These are phyloP conservation scores for Tyrannus savana DNA, from an alignment of 2,113 vertebrate species.

Conservation along the genomic window DNA sequence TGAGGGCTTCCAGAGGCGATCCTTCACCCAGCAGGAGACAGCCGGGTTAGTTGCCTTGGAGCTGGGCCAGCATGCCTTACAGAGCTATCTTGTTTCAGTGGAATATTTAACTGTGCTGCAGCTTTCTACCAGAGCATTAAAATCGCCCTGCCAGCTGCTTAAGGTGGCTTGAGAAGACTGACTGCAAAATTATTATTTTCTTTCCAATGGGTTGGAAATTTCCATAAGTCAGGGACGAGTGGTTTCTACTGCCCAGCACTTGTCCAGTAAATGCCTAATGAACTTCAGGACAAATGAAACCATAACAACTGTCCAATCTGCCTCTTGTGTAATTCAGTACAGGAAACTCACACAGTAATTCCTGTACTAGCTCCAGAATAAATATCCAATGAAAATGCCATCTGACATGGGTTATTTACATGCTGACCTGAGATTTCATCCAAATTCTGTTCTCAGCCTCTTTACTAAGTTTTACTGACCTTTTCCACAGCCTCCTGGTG, in stretches of 20 bases:
- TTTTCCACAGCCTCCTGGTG: background rate
- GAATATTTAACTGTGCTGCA: background rate
- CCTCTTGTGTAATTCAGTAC: background rate
- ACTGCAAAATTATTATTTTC: background rate
- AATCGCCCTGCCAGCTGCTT: background rate
- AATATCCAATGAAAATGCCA: conserved; percentile 9
- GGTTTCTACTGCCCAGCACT: background rate
- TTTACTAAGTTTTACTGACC: background rate
- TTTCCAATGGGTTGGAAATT: background rate
- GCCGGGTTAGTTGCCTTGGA: background rate
- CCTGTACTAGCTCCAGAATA: background rate
- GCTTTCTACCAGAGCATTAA: background rate
- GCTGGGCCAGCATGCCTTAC: background rate
- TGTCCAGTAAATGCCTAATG: background rate
- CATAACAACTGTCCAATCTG: background rate
- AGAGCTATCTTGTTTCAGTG: conserved; percentile 35
- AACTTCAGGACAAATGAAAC: background rate
- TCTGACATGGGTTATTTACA: background rate
- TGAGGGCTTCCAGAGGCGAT: conserved; percentile 14
- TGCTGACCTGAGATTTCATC: background rate
- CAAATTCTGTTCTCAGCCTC: background rate
- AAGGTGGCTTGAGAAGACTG: background rate
- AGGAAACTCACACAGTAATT: conserved; percentile 43
- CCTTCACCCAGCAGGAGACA: conserved; percentile 20
- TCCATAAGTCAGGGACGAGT: background rate